Conservation (phyloP, 2,797 vertebrate species). For the Anguilla obscura region DNA sequence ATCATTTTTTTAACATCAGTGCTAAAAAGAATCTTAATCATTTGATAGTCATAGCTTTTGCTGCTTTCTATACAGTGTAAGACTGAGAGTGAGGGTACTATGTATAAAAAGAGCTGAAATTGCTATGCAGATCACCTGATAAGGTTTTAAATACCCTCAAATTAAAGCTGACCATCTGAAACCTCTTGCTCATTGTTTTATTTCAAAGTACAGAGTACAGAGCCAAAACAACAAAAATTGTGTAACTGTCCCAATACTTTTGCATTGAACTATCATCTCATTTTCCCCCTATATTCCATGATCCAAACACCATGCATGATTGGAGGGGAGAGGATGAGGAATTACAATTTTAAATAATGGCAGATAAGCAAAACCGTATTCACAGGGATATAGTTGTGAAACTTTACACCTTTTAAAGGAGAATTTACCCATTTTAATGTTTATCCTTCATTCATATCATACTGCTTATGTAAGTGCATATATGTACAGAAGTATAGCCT, state of each 20-base stretch:
- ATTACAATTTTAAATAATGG: not conserved
- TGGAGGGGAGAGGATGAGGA: not conserved
- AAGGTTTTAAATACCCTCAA: not conserved
- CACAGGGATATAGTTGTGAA: not conserved
- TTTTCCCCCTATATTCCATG: not conserved
- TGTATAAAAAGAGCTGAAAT: not conserved
- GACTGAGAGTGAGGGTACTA: not conserved
- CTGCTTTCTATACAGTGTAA: not conserved
- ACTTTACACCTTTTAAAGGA: not conserved
- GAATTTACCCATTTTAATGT: not conserved
- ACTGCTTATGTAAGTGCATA: too few species aligned
- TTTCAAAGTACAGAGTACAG: not conserved
- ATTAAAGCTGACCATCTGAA: not conserved
- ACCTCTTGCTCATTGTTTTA: not conserved
- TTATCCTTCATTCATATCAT: not conserved
- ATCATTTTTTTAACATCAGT: not conserved
- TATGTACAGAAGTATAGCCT: not conserved
- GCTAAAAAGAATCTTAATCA: not conserved
- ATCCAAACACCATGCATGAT: not conserved
- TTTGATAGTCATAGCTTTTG: conserved; percentile 8
- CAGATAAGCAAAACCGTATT: not conserved
- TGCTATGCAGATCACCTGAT: not conserved
- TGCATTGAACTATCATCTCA: not conserved
- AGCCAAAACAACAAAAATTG: not conserved
- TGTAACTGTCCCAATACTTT: not conserved